Evolutionary conservation across 1,140 invertebrate genomes (phyloP).

Genomic region (Acromyrmex heyeri): DNA sequence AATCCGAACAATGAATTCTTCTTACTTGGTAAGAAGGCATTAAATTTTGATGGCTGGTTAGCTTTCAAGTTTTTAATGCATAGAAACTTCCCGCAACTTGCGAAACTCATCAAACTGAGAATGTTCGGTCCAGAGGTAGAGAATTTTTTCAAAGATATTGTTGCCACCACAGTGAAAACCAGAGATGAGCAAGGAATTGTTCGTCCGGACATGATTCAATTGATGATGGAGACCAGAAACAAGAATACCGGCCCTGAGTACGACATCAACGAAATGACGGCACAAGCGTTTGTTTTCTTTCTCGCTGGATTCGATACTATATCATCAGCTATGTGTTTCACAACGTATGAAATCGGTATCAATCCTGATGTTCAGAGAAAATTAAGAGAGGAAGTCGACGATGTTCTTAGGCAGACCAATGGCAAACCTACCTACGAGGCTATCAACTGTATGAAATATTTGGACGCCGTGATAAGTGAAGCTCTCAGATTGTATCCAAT

Average conservation of each 20-base stretch:
- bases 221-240: neutral
- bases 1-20: constrained; percentile 59
- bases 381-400: neutral
- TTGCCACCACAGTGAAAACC: neutral
- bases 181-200: neutral
- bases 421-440: neutral
- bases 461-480: constrained; percentile 17
- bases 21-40: neutral
- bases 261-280: neutral
- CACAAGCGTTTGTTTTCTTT: neutral
- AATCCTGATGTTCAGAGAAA: neutral
- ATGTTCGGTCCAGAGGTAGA: neutral
- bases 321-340: neutral
- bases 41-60: neutral
- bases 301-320: neutral
- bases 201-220: neutral
- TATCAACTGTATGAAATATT: neutral
- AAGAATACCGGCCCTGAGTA: neutral
- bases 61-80: neutral
- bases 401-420: neutral
- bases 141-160: constrained; percentile 24
- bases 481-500: neutral
- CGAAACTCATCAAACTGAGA: neutral
- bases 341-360: neutral
- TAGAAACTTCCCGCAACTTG: constrained; percentile 20